A percentile compares a stretch with the other conserved stretches of the same genome.
Conservation (phyloP, 2,113 vertebrate genomes). For the Pterocles burchelli region DNA sequence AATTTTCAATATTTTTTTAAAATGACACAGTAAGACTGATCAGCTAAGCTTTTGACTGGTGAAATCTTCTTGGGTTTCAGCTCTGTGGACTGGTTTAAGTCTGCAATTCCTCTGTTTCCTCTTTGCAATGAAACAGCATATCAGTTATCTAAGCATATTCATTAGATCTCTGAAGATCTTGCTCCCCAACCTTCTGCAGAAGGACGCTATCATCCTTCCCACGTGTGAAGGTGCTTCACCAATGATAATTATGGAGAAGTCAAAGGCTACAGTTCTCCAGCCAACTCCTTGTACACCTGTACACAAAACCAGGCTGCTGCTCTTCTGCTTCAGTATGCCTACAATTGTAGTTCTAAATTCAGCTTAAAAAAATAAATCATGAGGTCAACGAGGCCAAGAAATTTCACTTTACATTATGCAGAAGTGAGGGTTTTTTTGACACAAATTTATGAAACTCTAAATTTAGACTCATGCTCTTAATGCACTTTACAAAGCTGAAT, state of each 20-base stretch:
- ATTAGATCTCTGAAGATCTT: neutral
- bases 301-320: neutral
- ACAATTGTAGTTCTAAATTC: neutral
- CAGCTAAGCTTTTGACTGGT: neutral
- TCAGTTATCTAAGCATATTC: neutral
- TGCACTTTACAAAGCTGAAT: neutral
- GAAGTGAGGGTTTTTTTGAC: neutral
- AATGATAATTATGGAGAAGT: neutral
- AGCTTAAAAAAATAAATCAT: neutral
- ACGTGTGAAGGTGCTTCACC: neutral
- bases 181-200: neutral
- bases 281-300: fast-evolving
- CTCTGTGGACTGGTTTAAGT: neutral
- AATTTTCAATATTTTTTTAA: neutral
- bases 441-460: neutral
- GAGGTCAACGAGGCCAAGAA: neutral
- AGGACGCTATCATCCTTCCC: neutral
- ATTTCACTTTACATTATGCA: neutral
- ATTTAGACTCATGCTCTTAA: neutral
- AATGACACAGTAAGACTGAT: neutral
- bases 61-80: neutral
- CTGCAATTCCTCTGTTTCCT: neutral
- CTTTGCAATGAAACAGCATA: fast-evolving
- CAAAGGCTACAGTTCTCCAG: neutral
- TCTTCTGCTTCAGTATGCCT: neutral